Conservation (phyloP, 1,140 invertebrate genomes). For the Drosophila elegans region DNA sequence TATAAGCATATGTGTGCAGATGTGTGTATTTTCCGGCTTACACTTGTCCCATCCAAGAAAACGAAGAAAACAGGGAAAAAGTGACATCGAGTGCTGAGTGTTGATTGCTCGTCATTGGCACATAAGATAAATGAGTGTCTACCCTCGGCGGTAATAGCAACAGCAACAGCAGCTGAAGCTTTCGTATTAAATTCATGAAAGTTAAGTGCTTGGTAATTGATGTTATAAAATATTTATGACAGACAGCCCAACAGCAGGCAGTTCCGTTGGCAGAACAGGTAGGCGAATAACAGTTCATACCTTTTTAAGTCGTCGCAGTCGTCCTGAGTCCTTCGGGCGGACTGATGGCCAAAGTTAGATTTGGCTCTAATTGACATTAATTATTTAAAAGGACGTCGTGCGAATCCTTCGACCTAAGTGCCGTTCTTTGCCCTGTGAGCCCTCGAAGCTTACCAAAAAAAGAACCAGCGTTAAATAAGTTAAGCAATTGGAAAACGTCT, state of each 20-base stretch:
- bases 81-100: constrained; percentile 64
- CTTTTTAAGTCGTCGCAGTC: constrained; percentile 29
- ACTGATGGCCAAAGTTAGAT: constrained; percentile 78
- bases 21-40: constrained; percentile 59
- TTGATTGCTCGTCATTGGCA: constrained; percentile 73
- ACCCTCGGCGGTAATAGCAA: constrained; percentile 4
- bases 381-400: constrained; percentile 82
- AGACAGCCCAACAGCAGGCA: constrained; percentile 35
- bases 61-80: constrained; percentile 35
- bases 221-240: constrained; percentile 85
- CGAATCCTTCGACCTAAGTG: constrained; percentile 59
- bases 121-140: constrained; percentile 71
- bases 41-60: constrained; percentile 63
- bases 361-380: constrained; percentile 83
- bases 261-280: constrained; percentile 22
- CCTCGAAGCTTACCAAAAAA: constrained; percentile 11
- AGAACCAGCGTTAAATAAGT: constrained; percentile 11
- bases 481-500: constrained; percentile 16
- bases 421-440: constrained; percentile 30
- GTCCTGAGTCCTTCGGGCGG: constrained; percentile 24
- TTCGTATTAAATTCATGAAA: constrained; percentile 84
- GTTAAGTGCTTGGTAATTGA: constrained; percentile 85
- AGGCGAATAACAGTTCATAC: constrained; percentile 15
- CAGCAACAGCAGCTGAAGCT: constrained; percentile 34
- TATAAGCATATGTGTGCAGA: constrained; percentile 37